Conservation (phyloP, 2,888 invertebrate genomes). For the Leptodirus hochenwartii region DNA sequence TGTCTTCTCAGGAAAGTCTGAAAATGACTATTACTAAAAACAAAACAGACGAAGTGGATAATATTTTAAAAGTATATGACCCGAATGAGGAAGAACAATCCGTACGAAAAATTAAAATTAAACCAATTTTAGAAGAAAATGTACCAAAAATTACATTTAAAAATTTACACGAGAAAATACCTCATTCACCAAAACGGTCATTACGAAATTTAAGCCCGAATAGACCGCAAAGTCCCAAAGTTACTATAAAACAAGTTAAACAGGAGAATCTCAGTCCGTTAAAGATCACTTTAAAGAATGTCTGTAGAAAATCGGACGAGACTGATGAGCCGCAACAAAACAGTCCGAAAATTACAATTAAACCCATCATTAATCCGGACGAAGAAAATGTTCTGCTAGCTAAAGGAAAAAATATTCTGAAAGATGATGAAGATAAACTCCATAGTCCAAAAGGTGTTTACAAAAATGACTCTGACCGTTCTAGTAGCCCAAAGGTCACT, state of each 20-base stretch:
- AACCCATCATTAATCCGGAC: constrained; percentile 18
- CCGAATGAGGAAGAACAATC: constrained; percentile 16
- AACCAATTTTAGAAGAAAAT: constrained; percentile 13
- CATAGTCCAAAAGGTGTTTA: constrained; percentile 18
- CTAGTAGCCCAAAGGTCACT: constrained; percentile 30
- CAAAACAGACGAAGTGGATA: constrained; percentile 18
- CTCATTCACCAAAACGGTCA: too few species aligned
- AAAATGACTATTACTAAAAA: constrained; percentile 28
- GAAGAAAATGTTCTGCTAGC: constrained; percentile 8
- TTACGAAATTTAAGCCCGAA: neutral
- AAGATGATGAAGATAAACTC: constrained; percentile 10
- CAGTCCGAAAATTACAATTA: constrained; percentile 24
- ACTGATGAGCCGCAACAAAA: constrained; percentile 6
- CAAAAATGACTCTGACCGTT: constrained; percentile 14
- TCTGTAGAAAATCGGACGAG: constrained; percentile 12
- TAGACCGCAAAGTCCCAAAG: constrained; percentile 15
- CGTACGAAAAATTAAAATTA: constrained; percentile 13
- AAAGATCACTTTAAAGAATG: constrained; percentile 25
- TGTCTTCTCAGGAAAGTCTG: constrained; percentile 16
- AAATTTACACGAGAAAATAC: too few species aligned
- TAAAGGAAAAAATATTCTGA: neutral
- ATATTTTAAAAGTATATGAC: constrained; percentile 25
- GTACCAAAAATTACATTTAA: constrained; percentile 13
- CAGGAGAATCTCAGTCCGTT: constrained; percentile 13
- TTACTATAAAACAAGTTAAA: constrained; percentile 16